Evolutionary conservation across 2,888 invertebrate species (phyloP), one percentile per base, ranked within the genome.

Genomic region (Tholera decimalis): DNA sequence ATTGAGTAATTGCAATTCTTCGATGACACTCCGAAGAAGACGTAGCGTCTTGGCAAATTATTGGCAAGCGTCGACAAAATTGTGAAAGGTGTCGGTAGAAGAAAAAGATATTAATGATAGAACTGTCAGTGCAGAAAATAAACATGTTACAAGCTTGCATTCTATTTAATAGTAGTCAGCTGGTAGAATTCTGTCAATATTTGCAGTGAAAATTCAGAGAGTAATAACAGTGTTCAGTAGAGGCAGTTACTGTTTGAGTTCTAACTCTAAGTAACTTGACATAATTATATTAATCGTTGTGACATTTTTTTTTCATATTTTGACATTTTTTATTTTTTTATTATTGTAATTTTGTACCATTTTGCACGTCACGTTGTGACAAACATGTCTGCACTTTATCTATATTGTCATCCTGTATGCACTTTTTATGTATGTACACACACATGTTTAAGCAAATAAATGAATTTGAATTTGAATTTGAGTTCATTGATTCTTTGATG

Each of bases 401-500:
- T n/a, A n/a, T n/a, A n/a, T n/a, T n/a, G n/a, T n/a, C n/a, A n/a
- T n/a, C n/a, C n/a, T n/a, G n/a, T n/a, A n/a, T n/a, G n/a, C n/a
- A n/a, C n/a, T n/a, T n/a, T n/a, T n/a, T n/a, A n/a, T n/a, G n/a
- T n/a, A n/a, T n/a, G n/a, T n/a, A n/a, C n/a, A n/a, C n/a, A n/a
- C n/a, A n/a, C n/a, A n/a, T n/a, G n/a, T n/a, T n/a, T n/a, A n/a
- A n/a, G n/a, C n/a, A n/a, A n/a, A n/a, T n/a, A n/a, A n/a, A n/a
- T n/a, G n/a, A n/a, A n/a, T n/a, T n/a, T n/a, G n/a, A n/a, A n/a
- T n/a, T n/a, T n/a, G n/a, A n/a, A n/a, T n/a, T n/a, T n/a, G n/a
- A 54, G 66, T 49, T 73, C 65, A 55, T 26, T 65, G 35, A 47
- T 63, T 53, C n/a, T 28, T 47, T 47, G 26, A 72, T 26, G 28